Evolutionary conservation across 2,888 invertebrate species (phyloP).

Genomic region (Campaea margaritaria): DNA sequence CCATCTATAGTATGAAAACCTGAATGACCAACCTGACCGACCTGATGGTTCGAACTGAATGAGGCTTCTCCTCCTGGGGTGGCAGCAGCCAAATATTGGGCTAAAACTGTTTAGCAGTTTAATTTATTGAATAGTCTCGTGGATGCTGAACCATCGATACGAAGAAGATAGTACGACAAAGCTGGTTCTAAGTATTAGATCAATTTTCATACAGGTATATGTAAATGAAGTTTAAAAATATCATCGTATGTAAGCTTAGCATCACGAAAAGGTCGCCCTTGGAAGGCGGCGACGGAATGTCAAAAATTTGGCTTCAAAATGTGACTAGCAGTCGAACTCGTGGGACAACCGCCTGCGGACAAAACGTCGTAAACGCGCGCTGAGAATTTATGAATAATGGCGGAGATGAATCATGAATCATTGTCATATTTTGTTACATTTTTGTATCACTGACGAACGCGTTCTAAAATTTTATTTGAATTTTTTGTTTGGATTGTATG

Average conservation of each 20-base stretch:
- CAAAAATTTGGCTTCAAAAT: slow-evolving; percentile 74
- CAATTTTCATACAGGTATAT: too few relatives aligned
- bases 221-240: too few relatives aligned
- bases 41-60: too few relatives aligned
- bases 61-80: too few relatives aligned
- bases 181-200: too few relatives aligned
- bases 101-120: too few relatives aligned
- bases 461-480: neutral
- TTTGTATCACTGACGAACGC: slow-evolving; percentile 3
- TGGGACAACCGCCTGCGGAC: slow-evolving; percentile 33
- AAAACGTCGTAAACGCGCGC: slow-evolving; percentile 28
- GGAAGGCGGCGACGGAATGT: slow-evolving; percentile 79
- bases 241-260: neutral
- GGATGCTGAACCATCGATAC: too few relatives aligned
- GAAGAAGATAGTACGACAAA: too few relatives aligned
- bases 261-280: slow-evolving; percentile 36
- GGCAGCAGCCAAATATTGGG: too few relatives aligned
- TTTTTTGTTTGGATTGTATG: neutral
- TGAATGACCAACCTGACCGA: too few relatives aligned
- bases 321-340: slow-evolving; percentile 62
- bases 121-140: too few relatives aligned
- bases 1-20: too few relatives aligned
- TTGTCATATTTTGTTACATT: slow-evolving; percentile 8
- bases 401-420: slow-evolving; percentile 15
- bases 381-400: slow-evolving; percentile 24